Percentiles rank a stretch among this genome's conserved stretches.
Conservation (phyloP, 2,888 invertebrate species). For the Leptopterna dolabrata region DNA sequence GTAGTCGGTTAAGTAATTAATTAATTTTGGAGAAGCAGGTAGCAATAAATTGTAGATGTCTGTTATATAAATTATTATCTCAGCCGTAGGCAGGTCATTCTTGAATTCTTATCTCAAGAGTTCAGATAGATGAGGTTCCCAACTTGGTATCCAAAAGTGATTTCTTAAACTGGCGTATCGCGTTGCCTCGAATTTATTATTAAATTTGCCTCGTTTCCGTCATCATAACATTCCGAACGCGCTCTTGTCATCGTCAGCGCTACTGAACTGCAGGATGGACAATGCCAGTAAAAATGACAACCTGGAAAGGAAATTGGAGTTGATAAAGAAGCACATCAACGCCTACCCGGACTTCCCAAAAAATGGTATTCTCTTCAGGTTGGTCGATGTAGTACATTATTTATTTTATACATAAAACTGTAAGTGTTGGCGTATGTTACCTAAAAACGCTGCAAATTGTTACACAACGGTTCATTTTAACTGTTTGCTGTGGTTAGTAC, state of each 20-base stretch:
- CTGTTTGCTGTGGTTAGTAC: too few species aligned
- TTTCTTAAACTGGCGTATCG: neutral
- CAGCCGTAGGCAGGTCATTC: too few species aligned
- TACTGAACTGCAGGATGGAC: neutral
- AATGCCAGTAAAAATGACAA: neutral
- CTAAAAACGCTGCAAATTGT: too few species aligned
- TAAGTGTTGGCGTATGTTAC: too few species aligned
- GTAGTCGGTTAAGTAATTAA: too few species aligned
- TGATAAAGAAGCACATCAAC: slow-evolving; percentile 75
- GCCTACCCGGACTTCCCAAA: slow-evolving; percentile 87
- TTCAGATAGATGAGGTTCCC: too few species aligned
- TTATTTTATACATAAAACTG: neutral
- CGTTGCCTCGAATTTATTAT: neutral
- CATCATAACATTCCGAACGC: neutral
- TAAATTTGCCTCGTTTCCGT: neutral
- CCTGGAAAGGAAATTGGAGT: slow-evolving; percentile 48
- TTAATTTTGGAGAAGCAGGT: too few species aligned
- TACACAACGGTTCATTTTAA: too few species aligned
- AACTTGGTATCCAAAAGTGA: too few species aligned
- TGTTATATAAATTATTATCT: too few species aligned
- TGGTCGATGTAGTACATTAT: neutral
- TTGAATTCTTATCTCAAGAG: too few species aligned
- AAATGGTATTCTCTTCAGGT: slow-evolving; percentile 87
- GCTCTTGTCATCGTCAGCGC: neutral
- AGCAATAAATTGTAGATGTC: too few species aligned